Conservation (phyloP, 1,140 invertebrate genomes). For the Drosophila punjabiensis region DNA sequence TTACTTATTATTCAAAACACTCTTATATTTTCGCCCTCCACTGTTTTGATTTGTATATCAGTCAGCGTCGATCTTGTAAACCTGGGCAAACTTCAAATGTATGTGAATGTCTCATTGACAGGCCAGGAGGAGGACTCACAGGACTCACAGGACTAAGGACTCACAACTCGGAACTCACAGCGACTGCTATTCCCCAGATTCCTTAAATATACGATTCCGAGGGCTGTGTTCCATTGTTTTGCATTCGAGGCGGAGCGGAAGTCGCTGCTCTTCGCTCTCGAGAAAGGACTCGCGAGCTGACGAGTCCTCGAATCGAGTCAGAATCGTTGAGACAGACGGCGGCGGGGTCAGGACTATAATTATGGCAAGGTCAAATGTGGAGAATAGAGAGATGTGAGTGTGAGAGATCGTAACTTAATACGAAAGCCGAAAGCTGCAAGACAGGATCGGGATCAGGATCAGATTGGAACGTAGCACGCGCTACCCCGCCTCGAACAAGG, state of each 20-base stretch:
- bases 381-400: conserved; percentile 25
- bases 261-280: conserved; percentile 50
- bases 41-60: conserved; percentile 52
- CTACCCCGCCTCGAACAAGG: conserved; percentile 26
- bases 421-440: conserved; percentile 67
- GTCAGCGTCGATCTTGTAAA: conserved; percentile 70
- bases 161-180: conserved; percentile 34
- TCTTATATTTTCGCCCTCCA: conserved; percentile 6
- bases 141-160: conserved; percentile 15
- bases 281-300: conserved; percentile 29
- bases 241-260: conserved; percentile 55
- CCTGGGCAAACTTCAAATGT: conserved; percentile 48
- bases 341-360: conserved; percentile 68
- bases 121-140: conserved; percentile 42
- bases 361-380: conserved; percentile 73
- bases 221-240: conserved; percentile 61
- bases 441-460: conserved; percentile 4
- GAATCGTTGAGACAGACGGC: conserved; percentile 38
- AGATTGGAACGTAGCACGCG: conserved; percentile 49
- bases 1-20: not conserved
- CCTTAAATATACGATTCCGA: conserved; percentile 25
- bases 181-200: conserved; percentile 23
- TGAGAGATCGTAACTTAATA: conserved; percentile 72
- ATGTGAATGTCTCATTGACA: conserved; percentile 69
- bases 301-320: conserved; percentile 40